Conservation (phyloP, 1,140 invertebrate species). For the Drosophila bocqueti region DNA sequence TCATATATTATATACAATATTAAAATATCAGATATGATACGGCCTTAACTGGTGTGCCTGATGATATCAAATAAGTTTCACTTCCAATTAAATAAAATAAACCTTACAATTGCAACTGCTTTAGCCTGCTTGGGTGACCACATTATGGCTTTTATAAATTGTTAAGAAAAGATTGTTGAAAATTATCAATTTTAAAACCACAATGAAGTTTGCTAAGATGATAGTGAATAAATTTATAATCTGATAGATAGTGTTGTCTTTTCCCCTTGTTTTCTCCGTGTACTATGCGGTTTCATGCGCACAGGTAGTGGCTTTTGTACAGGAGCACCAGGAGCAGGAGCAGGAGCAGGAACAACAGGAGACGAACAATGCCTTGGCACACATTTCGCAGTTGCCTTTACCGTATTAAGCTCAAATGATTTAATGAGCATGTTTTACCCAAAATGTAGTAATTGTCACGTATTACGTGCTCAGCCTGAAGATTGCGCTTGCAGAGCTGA, state of each 20-base stretch:
- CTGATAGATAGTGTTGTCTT: background rate
- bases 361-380: slow-evolving; percentile 62
- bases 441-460: slow-evolving; percentile 83
- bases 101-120: background rate
- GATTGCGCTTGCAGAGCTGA: slow-evolving; percentile 67
- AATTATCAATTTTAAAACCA: background rate
- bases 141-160: background rate
- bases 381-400: slow-evolving; percentile 66
- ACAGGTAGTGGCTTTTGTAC: slow-evolving; percentile 56
- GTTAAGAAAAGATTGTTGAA: background rate
- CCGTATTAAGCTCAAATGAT: slow-evolving; percentile 78
- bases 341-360: background rate
- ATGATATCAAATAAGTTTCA: background rate
- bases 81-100: background rate
- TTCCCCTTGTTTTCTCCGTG: background rate
- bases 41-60: background rate
- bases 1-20: background rate
- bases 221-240: background rate
- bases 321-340: slow-evolving; percentile 8
- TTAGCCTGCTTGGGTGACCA: background rate
- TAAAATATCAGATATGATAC: background rate
- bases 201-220: background rate
- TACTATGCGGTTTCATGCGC: slow-evolving; percentile 55
- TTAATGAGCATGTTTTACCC: slow-evolving; percentile 81
- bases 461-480: slow-evolving; percentile 80